Base-by-base conservation (phyloP, 2,113 vertebrate species). In the Gobiocypris rarus region DNA sequence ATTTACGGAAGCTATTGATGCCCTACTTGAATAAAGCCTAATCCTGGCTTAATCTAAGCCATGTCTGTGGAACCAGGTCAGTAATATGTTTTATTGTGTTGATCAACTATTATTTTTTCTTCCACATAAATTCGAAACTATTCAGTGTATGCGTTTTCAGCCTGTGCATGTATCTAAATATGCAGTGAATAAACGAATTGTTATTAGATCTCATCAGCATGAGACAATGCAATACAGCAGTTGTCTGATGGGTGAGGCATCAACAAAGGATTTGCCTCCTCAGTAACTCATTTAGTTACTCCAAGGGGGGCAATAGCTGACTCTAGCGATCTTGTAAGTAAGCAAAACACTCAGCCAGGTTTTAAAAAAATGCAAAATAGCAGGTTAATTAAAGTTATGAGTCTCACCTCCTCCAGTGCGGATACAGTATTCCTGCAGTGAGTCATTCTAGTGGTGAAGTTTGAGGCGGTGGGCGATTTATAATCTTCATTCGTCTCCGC, bases 401-500 rank as follows among this genome's bases (percentile, higher is more conserved):
- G 26, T 52, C 95, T 95, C 92, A 99, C 97, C 96, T 99, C 97
- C 91, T 99, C 97, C 93, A 99, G 94, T 88, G 96, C 96, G 78
- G 96, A 85, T 93, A 99, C 97, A 0, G 97, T 98, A 89, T 97
- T 98, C 93, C 96, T 95, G 93, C 97, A 99, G 92, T 99, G 97
- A 92, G 94, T 95, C 95, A 98, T 97, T 92, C 96, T 95, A 88
- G 96, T 99, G 93, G 97, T 98, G 95, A 99, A 99, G 96, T 97
- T 98, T 75, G 97, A 98, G 87, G 97, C 97, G 73, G 97, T 98
- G 86, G 97, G 97, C 48, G 97, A 96, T 92, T 98, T 99, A 91
- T 99, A 99, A 94, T 99, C 97, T 94, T 98, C 97, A 93, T 97
- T 97, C 61, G 97, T 99, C 95, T 98, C 97, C 84, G 95, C 93